Percentiles rank a stretch among this genome's conserved stretches.
Conservation (phyloP, 2,888 invertebrate genomes). For the Drosophila robusta region DNA sequence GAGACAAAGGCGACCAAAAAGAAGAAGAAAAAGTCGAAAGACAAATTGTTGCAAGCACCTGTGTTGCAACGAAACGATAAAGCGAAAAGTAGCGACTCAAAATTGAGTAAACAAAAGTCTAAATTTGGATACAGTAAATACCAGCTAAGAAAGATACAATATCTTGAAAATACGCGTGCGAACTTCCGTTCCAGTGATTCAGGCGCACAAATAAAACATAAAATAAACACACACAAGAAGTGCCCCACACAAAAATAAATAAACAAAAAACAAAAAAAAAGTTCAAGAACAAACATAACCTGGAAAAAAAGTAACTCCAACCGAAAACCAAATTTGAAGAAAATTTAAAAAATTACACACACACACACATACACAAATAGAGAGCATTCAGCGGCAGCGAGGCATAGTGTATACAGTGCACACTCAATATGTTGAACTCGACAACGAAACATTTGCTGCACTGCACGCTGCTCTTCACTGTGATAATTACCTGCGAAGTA, state of each 20-base stretch:
- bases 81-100: conserved; percentile 10
- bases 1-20: neutral
- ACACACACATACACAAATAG: neutral
- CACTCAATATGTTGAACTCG: conserved; percentile 82
- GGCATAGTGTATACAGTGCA: conserved; percentile 21
- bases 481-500: conserved; percentile 91
- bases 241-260: neutral
- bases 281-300: neutral
- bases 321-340: neutral
- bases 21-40: neutral
- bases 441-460: conserved; percentile 91
- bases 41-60: neutral
- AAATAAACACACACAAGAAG: neutral
- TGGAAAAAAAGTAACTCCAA: neutral
- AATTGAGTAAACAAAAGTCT: neutral
- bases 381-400: conserved; percentile 5
- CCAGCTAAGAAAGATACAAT: conserved; percentile 14
- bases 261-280: neutral
- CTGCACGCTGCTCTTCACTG: conserved; percentile 90
- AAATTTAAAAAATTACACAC: neutral
- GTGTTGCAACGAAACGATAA: conserved; percentile 1
- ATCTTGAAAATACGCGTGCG: conserved; percentile 2
- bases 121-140: conserved; percentile 13
- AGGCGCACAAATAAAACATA: conserved; percentile 13
- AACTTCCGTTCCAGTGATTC: conserved; percentile 17